Evolutionary conservation across 2,888 invertebrate genomes (phyloP).

Genomic region (Callimorpha dominula): DNA sequence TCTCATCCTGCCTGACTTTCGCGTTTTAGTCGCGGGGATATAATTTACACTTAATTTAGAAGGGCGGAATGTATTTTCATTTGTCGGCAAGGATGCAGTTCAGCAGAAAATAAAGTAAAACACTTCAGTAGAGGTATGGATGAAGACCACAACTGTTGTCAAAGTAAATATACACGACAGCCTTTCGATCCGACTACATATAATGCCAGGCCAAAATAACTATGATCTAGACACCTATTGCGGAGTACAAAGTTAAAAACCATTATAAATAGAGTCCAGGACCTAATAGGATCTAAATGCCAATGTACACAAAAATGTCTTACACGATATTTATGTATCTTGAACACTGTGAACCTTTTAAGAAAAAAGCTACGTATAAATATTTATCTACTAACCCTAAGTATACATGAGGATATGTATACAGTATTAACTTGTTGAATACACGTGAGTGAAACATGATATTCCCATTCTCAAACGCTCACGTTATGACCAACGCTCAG

Average conservation of each 20-base stretch:
- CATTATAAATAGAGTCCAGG: no score
- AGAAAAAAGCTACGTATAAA: neutral
- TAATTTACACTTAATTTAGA: neutral
- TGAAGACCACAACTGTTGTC: no score
- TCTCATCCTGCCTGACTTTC: neutral
- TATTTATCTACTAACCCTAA: neutral
- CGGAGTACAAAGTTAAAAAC: no score
- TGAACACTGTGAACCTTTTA: neutral
- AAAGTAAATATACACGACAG: neutral
- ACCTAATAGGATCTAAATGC: no score
- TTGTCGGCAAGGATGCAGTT: neutral
- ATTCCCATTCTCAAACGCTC: slow-evolving; percentile 10
- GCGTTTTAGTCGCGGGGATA: neutral
- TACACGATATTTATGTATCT: no score
- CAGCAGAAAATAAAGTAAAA: no score
- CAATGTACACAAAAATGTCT: no score
- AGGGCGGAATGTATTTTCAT: neutral
- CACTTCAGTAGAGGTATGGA: no score
- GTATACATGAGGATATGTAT: neutral
- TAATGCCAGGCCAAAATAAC: no score
- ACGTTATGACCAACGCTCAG: slow-evolving; percentile 12
- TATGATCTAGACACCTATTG: no score
- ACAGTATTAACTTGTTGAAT: neutral
- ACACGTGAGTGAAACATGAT: neutral
- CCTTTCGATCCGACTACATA: neutral